A percentile compares a stretch with the other conserved stretches of the same genome.
phyloP scores from a whole-genome alignment of 2,113 vertebrate genomes.

The Dolichotis patagonum region DNA sequence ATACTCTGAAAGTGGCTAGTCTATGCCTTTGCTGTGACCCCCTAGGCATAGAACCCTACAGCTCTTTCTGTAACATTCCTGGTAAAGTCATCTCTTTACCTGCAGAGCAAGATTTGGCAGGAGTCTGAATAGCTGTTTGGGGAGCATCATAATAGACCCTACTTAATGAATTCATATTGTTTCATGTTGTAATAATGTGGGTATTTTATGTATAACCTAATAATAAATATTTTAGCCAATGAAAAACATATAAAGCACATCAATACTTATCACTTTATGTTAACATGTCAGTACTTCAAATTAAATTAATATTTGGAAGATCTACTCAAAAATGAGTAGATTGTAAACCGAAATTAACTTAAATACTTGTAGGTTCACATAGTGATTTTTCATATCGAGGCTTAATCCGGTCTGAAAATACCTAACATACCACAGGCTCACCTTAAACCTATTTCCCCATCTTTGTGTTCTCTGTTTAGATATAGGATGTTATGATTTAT shows the following conservation, averaged over 20 bases:
- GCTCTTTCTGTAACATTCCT: not conserved
- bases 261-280: not conserved
- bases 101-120: not conserved
- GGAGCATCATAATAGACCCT: not conserved
- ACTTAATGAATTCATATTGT: not conserved
- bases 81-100: not conserved
- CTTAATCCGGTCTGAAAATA: not conserved
- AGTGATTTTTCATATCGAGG: not conserved
- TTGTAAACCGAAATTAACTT: constrained; percentile 15
- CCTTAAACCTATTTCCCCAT: not conserved
- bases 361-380: not conserved
- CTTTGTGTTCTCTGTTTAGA: not conserved
- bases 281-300: constrained; percentile 1
- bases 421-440: not conserved
- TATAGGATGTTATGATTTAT: not conserved
- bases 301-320: not conserved
- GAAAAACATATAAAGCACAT: not conserved
- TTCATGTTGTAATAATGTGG: not conserved
- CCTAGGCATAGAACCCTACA: not conserved
- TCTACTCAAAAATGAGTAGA: not conserved
- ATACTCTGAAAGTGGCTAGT: not conserved
- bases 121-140: not conserved
- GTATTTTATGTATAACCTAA: not conserved
- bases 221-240: not conserved
- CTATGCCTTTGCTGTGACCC: not conserved